Evolutionary conservation across 92 coral and sea anemone species (phyloP).

Genomic region (Bergia sp.): DNA sequence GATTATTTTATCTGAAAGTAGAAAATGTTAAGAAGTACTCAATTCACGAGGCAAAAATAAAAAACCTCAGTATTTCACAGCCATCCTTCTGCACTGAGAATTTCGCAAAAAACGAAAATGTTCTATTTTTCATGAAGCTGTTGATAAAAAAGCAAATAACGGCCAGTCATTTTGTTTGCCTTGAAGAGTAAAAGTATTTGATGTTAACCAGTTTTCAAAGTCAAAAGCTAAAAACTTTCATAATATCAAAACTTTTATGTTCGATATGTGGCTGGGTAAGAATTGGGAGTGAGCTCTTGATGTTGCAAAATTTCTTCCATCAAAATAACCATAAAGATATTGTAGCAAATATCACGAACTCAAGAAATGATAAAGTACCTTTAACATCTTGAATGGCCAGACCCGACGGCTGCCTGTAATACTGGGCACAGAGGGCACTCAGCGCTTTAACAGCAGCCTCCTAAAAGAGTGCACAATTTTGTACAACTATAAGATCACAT

Average conservation of each 20-base stretch:
- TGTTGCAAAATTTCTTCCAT: background rate
- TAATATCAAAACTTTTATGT: too few species aligned
- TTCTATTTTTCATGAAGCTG: too few species aligned
- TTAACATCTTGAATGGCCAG: slow-evolving; percentile 62
- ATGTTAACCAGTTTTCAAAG: too few species aligned
- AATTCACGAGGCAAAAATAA: background rate
- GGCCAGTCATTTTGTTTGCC: background rate
- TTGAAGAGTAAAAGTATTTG: background rate
- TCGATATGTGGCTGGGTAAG: too few species aligned
- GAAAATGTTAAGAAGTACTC: background rate
- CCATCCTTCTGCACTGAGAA: background rate
- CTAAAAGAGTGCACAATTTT: slow-evolving; percentile 37
- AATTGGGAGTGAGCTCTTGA: background rate
- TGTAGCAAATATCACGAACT: background rate
- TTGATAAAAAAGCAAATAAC: background rate
- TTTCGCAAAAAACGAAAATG: background rate
- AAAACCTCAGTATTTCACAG: background rate
- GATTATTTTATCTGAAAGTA: slow-evolving; percentile 69
- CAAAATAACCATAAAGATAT: background rate
- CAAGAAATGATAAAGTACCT: slow-evolving; percentile 56
- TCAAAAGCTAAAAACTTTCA: background rate
- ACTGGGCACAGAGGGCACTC: slow-evolving; percentile 75
- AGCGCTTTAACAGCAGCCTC: slow-evolving; percentile 73
- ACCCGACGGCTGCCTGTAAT: slow-evolving; percentile 71
- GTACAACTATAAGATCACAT: background rate